Evolutionary conservation across 1,140 invertebrate genomes (phyloP).

Genomic region (Globodera ellingtonae): DNA sequence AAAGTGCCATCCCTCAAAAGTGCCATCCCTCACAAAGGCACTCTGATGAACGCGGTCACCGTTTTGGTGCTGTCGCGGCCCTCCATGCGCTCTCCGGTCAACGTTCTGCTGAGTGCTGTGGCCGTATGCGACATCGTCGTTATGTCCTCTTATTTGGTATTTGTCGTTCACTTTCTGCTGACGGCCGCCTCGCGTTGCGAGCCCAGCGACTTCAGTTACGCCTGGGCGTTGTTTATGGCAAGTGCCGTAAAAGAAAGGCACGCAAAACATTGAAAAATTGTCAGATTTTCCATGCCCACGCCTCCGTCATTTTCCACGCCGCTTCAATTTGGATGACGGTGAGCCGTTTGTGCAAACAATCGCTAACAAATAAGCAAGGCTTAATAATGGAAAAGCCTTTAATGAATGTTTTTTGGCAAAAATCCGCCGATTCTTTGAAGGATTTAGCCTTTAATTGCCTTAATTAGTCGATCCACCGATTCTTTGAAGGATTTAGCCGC

Average conservation of each 20-base stretch:
- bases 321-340: conserved; percentile 61
- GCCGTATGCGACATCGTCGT: conserved; percentile 64
- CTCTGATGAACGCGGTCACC: conserved; percentile 84
- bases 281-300: conserved; percentile 58
- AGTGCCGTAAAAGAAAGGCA: not conserved
- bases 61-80: conserved; percentile 80
- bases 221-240: not conserved
- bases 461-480: too few relatives aligned
- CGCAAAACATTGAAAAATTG: not conserved
- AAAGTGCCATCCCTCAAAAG: too few relatives aligned
- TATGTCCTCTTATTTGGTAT: conserved; percentile 59
- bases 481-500: too few relatives aligned
- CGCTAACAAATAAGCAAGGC: not conserved
- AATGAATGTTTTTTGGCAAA: too few relatives aligned
- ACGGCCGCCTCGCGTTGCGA: conserved; percentile 48
- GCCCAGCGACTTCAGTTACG: conserved; percentile 40
- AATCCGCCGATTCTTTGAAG: too few relatives aligned
- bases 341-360: conserved; percentile 15
- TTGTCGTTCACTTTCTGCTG: conserved; percentile 60
- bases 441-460: too few relatives aligned
- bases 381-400: not conserved
- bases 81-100: conserved; percentile 61
- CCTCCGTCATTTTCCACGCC: conserved; percentile 62
- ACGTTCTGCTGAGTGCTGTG: conserved; percentile 60
- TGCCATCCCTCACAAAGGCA: conserved; percentile 39